Evolutionary conservation across 2,888 invertebrate species (phyloP), one percentile per base, ranked within the genome.

Genomic region (Cheilosia pagana): DNA sequence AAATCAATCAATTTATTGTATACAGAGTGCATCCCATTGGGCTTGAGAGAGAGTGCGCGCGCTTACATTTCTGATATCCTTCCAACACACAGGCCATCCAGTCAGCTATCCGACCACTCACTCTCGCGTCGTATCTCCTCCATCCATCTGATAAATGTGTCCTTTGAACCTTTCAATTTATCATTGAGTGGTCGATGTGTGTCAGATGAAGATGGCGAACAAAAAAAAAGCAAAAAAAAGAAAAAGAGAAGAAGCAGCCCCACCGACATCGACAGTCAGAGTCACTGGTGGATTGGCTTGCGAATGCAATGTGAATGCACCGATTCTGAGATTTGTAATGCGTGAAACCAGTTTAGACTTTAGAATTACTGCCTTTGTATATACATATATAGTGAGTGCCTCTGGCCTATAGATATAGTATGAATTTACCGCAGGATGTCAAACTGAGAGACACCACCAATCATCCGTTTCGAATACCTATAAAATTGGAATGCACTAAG

Each of bases 161-260:
- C 85, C 85, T 85, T 85, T 85, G 85, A 85, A 85, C 85, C 81
- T 85, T 85, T 85, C 85, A 81, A 85, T 85, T 85, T 85, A 85
- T 85, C 85, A 85, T 85, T 85, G 85, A 85, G 75, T 85, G 85
- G 75, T 85, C 85, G 81, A 85, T 81, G 85, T 85, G 75, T 85
- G 85, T 85, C 85, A 85, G 85, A 85, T 85, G 85, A 75, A 81
- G 71, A 85, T 71, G 81, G 81, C 67, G 81, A 48, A 76, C 65
- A 55, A 48, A 19, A n/a, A n/a, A n/a, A n/a, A n/a, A n/a, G n/a
- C n/a, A n/a, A 67, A 41, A 50, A 55, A 53, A 39, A 60, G 53
- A 59, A 50, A 41, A 21, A 31, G 48, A 25, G 45, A 57, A 53
- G 45, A 55, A 25, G 39, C 60, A 45, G 5, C 31, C 21, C 21